Conservation (phyloP, 2,888 invertebrate species). For the Lomographa bimaculata region DNA sequence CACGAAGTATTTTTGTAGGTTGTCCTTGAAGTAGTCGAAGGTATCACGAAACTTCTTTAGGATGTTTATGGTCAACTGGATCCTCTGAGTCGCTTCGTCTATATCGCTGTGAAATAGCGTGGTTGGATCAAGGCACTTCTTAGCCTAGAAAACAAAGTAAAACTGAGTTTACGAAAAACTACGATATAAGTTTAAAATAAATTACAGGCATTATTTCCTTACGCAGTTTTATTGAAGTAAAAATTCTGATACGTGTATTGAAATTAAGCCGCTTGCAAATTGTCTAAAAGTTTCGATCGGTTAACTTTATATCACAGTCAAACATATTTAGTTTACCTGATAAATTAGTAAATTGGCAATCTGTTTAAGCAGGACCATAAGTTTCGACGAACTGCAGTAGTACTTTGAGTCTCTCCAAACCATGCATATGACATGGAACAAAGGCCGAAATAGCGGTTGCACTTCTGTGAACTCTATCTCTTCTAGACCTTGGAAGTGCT, state of each 20-base stretch:
- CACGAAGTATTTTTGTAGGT: constrained; percentile 86
- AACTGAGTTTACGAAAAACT: not conserved
- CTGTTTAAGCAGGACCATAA: constrained; percentile 94
- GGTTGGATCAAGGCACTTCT: constrained; percentile 94
- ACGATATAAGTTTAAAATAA: no score
- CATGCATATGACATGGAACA: constrained; percentile 94
- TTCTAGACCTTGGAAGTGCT: constrained; percentile 91
- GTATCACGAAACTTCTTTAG: constrained; percentile 85
- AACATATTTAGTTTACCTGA: no score
- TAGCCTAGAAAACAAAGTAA: constrained; percentile 85
- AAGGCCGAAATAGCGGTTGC: constrained; percentile 88
- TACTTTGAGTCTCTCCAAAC: constrained; percentile 96
- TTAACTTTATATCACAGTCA: no score
- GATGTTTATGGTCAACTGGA: constrained; percentile 86
- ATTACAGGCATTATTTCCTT: no score
- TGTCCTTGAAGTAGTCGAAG: constrained; percentile 88
- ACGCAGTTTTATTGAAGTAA: no score
- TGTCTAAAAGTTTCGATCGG: no score
- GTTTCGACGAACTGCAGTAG: constrained; percentile 94
- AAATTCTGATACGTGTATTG: no score
- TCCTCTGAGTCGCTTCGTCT: constrained; percentile 94
- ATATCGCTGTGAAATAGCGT: constrained; percentile 97
- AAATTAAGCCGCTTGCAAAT: no score
- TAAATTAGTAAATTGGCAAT: constrained; percentile 95
- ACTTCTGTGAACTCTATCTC: constrained; percentile 94